phyloP scores from a whole-genome alignment of 2,888 invertebrate genomes.

The Diaphora mendica region DNA sequence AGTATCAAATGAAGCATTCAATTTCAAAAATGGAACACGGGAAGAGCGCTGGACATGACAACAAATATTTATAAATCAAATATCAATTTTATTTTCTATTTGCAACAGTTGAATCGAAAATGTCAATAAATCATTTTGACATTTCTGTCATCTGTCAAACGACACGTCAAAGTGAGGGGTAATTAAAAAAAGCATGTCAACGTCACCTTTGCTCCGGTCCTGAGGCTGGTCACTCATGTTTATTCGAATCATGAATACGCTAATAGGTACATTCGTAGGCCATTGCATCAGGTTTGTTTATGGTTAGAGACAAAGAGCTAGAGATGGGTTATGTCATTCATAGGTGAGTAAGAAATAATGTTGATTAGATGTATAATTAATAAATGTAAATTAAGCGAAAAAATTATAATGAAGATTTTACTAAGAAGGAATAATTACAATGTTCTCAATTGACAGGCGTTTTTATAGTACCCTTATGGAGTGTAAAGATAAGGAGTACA shows the following conservation, averaged over 20 bases:
- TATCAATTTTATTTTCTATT: not conserved
- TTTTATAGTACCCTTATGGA: too few relatives aligned
- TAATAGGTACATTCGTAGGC: slow-evolving; percentile 8
- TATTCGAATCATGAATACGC: slow-evolving; percentile 22
- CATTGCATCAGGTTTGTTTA: slow-evolving; percentile 34
- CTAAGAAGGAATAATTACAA: not conserved
- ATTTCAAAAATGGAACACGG: slow-evolving; percentile 46
- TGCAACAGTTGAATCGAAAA: slow-evolving; percentile 8
- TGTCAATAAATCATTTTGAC: slow-evolving; percentile 56
- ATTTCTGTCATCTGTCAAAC: slow-evolving; percentile 54
- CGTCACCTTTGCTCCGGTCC: slow-evolving; percentile 49
- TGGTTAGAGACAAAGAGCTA: slow-evolving; percentile 34
- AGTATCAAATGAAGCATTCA: slow-evolving; percentile 48
- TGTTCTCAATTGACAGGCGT: too few relatives aligned
- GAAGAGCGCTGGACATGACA: slow-evolving; percentile 16
- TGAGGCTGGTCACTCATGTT: slow-evolving; percentile 47
- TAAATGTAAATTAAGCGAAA: not conserved
- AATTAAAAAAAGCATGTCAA: slow-evolving; percentile 55
- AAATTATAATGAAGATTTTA: not conserved
- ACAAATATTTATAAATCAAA: slow-evolving; percentile 5
- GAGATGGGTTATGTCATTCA: slow-evolving; percentile 8
- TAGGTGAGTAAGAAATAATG: not conserved
- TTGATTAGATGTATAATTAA: not conserved
- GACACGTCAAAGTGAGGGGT: slow-evolving; percentile 33
- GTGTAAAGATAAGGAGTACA: too few relatives aligned